phyloP scores from a whole-genome alignment of 2,113 vertebrate genomes.

The Semnornis frantzii region DNA sequence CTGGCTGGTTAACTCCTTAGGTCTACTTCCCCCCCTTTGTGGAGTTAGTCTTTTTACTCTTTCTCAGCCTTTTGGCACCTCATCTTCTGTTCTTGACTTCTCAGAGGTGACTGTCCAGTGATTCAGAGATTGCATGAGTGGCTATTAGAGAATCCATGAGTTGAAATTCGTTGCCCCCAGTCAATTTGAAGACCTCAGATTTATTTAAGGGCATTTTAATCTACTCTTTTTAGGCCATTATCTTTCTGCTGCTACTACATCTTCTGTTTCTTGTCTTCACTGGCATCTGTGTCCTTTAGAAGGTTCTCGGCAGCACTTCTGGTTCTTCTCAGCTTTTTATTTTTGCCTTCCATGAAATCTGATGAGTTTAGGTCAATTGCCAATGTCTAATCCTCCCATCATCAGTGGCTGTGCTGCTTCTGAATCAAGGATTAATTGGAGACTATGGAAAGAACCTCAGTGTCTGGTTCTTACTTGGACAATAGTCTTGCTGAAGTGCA shows the following conservation, averaged over 20 bases:
- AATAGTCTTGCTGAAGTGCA: background rate
- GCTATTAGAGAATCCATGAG: background rate
- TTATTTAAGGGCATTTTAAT: slow-evolving; percentile 11
- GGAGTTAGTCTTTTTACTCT: background rate
- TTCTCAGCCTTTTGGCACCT: background rate
- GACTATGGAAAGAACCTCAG: background rate
- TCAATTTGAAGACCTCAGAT: background rate
- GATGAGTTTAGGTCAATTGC: background rate
- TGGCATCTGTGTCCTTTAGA: background rate
- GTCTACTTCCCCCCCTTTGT: background rate
- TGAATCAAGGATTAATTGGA: background rate
- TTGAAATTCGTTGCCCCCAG: background rate
- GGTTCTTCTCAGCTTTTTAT: background rate
- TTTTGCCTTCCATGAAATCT: background rate
- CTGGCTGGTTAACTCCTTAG: background rate
- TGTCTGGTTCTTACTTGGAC: background rate
- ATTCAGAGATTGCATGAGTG: background rate
- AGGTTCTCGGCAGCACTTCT: background rate
- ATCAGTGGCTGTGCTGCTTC: background rate
- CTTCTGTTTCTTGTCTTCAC: background rate
- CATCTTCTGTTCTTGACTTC: background rate
- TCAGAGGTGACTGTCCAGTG: background rate
- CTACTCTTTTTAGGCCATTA: background rate
- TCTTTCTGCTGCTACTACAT: background rate
- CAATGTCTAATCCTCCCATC: background rate